Evolutionary conservation across 2,888 invertebrate genomes (phyloP).

Genomic region (Pristionchus exspectatus): DNA sequence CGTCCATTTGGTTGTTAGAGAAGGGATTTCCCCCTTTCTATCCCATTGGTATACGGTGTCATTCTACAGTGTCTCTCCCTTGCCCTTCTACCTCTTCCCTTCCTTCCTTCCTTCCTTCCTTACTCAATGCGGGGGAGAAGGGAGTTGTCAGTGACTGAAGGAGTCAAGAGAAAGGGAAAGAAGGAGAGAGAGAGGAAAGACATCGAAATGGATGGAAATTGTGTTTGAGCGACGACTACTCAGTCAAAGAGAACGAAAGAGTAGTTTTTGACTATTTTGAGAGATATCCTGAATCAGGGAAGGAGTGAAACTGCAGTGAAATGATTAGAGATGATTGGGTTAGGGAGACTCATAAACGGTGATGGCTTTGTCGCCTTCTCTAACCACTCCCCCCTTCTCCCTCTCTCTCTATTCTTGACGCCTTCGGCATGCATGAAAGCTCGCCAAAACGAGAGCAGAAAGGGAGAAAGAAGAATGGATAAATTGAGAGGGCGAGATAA

Average conservation of each 20-base stretch:
- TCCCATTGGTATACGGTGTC: not conserved
- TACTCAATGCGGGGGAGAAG: not conserved
- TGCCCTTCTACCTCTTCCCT: not conserved
- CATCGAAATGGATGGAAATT: slow-evolving; percentile 42
- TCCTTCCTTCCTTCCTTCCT: not conserved
- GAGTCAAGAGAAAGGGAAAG: slow-evolving; percentile 3
- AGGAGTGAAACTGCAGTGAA: not conserved
- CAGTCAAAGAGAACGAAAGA: not conserved
- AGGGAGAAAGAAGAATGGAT: slow-evolving; percentile 12
- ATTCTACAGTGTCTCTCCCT: not conserved
- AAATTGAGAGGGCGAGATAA: slow-evolving; percentile 5
- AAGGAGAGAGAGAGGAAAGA: slow-evolving; percentile 46
- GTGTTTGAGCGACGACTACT: slow-evolving; percentile 28
- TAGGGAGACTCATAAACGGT: slow-evolving; percentile 22
- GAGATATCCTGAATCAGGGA: slow-evolving; percentile 2
- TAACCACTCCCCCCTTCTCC: not conserved
- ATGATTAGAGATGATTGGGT: slow-evolving; percentile 40
- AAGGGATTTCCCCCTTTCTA: not conserved
- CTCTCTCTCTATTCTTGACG: not conserved
- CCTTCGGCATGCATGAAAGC: slow-evolving; percentile 33
- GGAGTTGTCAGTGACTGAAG: slow-evolving; percentile 45
- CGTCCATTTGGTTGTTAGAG: slow-evolving; percentile 22
- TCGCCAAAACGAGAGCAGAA: not conserved
- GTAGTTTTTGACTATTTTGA: not conserved
- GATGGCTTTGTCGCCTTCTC: not conserved